phyloP scores from a whole-genome alignment of 1,140 invertebrate genomes.

The Parasteatoda tepidariorum region DNA sequence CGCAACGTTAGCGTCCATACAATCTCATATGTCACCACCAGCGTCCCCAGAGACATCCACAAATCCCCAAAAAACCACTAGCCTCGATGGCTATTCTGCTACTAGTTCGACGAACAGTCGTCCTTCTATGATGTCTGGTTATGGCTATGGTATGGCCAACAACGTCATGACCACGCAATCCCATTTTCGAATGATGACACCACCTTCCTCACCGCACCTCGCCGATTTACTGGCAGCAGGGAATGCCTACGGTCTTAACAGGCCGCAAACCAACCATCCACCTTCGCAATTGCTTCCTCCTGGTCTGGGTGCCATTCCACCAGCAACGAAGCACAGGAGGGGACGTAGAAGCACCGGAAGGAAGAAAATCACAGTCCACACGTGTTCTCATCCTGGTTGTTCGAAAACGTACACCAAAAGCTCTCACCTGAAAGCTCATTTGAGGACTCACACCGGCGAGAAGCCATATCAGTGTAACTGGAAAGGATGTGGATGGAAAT shows the following conservation, averaged over 20 bases:
- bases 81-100: background rate
- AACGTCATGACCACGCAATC: constrained; percentile 18
- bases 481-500: constrained; percentile 74
- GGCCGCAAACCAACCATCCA: constrained; percentile 24
- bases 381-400: constrained; percentile 77
- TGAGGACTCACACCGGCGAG: constrained; percentile 76
- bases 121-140: background rate
- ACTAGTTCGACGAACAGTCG: background rate
- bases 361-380: constrained; percentile 72
- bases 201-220: constrained; percentile 73
- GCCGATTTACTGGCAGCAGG: constrained; percentile 67
- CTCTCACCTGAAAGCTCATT: constrained; percentile 79
- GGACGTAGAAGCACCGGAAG: constrained; percentile 69
- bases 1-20: background rate
- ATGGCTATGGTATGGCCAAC: constrained; percentile 26
- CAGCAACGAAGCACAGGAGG: constrained; percentile 62
- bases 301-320: constrained; percentile 5
- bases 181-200: constrained; percentile 71
- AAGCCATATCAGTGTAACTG: constrained; percentile 74
- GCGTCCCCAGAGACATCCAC: constrained; percentile 58
- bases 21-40: constrained; percentile 63
- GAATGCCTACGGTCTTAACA: constrained; percentile 23
- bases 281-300: constrained; percentile 14
- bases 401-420: constrained; percentile 80
- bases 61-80: constrained; percentile 14